Evolutionary conservation across 2,797 vertebrate species (phyloP).

Genomic region (Oreortyx pictus): DNA sequence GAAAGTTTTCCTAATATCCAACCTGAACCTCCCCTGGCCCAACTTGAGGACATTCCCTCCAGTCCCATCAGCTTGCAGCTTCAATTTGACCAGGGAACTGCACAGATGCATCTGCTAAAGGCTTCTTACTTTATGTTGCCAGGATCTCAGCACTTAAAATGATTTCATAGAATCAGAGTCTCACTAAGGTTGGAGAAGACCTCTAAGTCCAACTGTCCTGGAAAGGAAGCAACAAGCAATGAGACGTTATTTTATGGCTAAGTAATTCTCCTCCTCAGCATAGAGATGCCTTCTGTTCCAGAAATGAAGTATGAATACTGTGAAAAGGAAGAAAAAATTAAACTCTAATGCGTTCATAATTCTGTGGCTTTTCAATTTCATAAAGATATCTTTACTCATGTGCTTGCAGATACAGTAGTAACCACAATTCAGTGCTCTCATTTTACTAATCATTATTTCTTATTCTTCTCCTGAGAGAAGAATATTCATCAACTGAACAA

Average conservation of each 20-base stretch:
- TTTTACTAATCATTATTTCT: not conserved
- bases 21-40: no score
- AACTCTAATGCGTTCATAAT: not conserved
- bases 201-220: not conserved
- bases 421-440: not conserved
- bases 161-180: not conserved
- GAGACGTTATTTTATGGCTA: not conserved
- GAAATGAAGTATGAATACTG: not conserved
- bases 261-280: not conserved
- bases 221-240: not conserved
- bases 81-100: not conserved
- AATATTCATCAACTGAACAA: not conserved
- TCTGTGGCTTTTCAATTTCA: not conserved
- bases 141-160: not conserved
- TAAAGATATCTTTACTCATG: not conserved
- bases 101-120: not conserved
- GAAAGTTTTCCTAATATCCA: no score
- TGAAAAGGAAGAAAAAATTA: not conserved
- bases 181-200: no score
- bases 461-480: not conserved
- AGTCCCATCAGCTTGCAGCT: not conserved
- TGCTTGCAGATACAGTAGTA: not conserved
- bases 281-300: not conserved
- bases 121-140: not conserved
- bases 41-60: no score